Conservation (phyloP, 2,797 vertebrate species). For the Phrynocephalus guinanensis region DNA sequence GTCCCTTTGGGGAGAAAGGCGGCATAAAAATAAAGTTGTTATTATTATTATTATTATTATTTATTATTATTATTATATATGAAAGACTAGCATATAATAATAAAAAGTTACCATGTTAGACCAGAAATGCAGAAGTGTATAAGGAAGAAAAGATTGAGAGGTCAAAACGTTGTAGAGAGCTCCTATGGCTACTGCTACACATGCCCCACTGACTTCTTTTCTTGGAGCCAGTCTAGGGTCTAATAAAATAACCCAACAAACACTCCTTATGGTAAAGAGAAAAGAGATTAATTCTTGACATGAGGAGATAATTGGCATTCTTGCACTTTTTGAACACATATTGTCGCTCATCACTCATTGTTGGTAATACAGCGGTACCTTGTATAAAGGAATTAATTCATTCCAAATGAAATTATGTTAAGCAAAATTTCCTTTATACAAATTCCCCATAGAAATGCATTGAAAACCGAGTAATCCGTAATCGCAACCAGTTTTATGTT, state of each 20-base stretch:
- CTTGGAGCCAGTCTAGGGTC: constrained; percentile 14
- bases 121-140: constrained; percentile 4
- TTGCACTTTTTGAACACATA: constrained; percentile 46
- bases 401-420: too few species aligned
- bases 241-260: constrained; percentile 54
- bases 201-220: constrained; percentile 29
- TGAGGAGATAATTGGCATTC: constrained; percentile 43
- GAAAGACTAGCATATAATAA: background rate
- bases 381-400: too few species aligned
- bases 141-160: background rate
- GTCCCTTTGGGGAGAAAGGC: background rate
- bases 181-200: constrained; percentile 11
- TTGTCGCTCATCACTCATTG: constrained; percentile 57
- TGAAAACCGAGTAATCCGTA: too few species aligned
- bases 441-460: too few species aligned
- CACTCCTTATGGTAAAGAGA: constrained; percentile 49
- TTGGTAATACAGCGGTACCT: constrained; percentile 43
- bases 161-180: background rate
- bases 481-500: too few species aligned
- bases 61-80: background rate
- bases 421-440: too few species aligned
- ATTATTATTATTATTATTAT: too few species aligned
- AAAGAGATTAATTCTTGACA: constrained; percentile 35
- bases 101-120: background rate
- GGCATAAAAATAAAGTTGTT: too few species aligned